Evolutionary conservation across 1,140 invertebrate species (phyloP).

Genomic region (Trissolcus basalis): DNA sequence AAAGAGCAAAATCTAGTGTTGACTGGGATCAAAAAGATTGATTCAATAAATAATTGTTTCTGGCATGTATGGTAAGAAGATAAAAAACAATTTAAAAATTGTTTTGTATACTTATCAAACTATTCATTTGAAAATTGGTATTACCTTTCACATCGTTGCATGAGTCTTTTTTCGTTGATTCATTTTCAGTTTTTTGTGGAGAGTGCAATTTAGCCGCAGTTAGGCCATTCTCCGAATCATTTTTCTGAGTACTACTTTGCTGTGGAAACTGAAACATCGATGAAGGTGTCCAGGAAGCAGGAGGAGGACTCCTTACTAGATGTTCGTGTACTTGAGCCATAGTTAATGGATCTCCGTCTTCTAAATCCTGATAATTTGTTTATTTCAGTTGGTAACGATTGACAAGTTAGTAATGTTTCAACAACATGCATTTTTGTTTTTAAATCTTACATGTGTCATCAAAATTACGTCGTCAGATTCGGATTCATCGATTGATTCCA

Average conservation of each 20-base stretch:
- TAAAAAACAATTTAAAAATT: too few relatives aligned
- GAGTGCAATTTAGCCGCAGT: constrained; percentile 64
- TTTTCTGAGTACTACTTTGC: constrained; percentile 54
- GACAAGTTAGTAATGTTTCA: too few relatives aligned
- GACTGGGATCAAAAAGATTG: too few relatives aligned
- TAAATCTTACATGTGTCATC: constrained; percentile 85
- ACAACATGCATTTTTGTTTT: too few relatives aligned
- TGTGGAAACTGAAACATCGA: constrained; percentile 71
- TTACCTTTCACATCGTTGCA: constrained; percentile 70
- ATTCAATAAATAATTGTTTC: too few relatives aligned
- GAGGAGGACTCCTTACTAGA: constrained; percentile 87
- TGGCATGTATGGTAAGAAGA: too few relatives aligned
- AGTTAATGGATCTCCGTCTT: constrained; percentile 82
- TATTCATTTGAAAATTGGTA: too few relatives aligned
- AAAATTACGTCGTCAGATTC: constrained; percentile 86
- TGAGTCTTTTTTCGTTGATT: constrained; percentile 69
- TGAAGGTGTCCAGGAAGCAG: constrained; percentile 81
- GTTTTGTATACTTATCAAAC: too few relatives aligned
- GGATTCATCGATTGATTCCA: constrained; percentile 83
- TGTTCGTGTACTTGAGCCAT: constrained; percentile 88
- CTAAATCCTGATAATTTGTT: constrained; percentile 81
- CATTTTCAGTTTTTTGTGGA: constrained; percentile 63
- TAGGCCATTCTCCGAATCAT: constrained; percentile 56
- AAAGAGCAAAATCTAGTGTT: too few relatives aligned
- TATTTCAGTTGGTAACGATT: too few relatives aligned